These are phyloP conservation scores for Melipona bicolor DNA, from an alignment of 2,888 invertebrate genomes.

Conservation along the genomic window DNA sequence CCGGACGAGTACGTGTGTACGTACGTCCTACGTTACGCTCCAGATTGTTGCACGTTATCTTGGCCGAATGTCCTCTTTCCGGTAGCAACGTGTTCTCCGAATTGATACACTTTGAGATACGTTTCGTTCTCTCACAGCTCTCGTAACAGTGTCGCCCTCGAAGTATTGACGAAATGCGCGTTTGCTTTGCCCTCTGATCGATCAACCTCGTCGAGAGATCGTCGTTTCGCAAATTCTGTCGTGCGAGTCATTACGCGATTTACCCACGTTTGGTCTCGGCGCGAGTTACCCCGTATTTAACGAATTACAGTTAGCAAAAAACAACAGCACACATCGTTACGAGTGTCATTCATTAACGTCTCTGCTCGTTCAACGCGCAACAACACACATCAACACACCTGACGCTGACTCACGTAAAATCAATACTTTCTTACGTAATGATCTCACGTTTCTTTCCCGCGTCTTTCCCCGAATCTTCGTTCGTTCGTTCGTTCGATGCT, in stretches of 20 bases:
- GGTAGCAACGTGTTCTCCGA: constrained; percentile 56
- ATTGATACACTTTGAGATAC: constrained; percentile 52
- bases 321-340: neutral
- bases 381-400: constrained; percentile 20
- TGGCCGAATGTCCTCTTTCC: constrained; percentile 56
- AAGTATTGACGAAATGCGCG: too few species aligned
- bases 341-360: constrained; percentile 36
- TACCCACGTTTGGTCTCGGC: neutral
- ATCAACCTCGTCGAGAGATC: too few species aligned
- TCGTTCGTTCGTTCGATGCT: constrained; percentile 4
- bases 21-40: neutral
- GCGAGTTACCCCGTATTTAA: neutral
- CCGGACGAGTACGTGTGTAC: too few species aligned
- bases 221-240: too few species aligned
- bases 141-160: neutral
- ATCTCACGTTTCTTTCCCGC: neutral
- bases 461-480: constrained; percentile 25
- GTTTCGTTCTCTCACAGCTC: constrained; percentile 1
- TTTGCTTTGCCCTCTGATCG: too few species aligned
- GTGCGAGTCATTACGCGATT: too few species aligned
- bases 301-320: constrained; percentile 11
- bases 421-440: constrained; percentile 56
- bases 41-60: constrained; percentile 35
- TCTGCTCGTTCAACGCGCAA: constrained; percentile 16
- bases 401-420: constrained; percentile 57